A percentile compares a stretch with the other conserved stretches of the same genome.
phyloP scores from a whole-genome alignment of 2,113 vertebrate genomes.

The Pampusana beccarii region DNA sequence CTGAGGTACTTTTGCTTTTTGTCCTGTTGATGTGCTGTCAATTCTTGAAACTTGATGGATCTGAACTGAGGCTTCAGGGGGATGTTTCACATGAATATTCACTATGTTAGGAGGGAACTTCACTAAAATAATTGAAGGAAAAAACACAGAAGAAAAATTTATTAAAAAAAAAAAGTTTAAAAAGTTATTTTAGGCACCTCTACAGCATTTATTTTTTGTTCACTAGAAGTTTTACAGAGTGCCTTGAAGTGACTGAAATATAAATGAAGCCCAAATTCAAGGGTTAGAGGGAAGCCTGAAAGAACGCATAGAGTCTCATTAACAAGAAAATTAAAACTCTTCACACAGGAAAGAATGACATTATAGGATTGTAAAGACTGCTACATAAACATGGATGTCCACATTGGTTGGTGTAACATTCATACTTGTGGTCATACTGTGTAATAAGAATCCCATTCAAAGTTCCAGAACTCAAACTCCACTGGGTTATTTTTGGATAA shows the following conservation, averaged over 20 bases:
- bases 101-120: slow-evolving; percentile 90
- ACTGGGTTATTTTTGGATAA: slow-evolving; percentile 54
- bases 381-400: slow-evolving; percentile 27
- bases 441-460: slow-evolving; percentile 34
- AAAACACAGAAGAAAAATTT: slow-evolving; percentile 7
- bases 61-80: slow-evolving; percentile 95
- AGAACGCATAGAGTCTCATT: neutral
- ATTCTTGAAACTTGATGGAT: slow-evolving; percentile 97
- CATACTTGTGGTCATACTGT: slow-evolving; percentile 44
- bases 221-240: neutral
- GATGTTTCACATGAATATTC: slow-evolving; percentile 98
- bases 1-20: slow-evolving; percentile 82
- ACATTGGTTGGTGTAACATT: slow-evolving; percentile 3
- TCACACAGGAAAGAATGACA: neutral
- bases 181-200: neutral
- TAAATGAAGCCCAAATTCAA: neutral
- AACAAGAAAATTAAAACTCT: neutral
- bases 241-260: neutral
- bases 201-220: neutral
- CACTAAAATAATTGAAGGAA: slow-evolving; percentile 75
- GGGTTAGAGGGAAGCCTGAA: neutral
- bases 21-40: slow-evolving; percentile 81
- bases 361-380: slow-evolving; percentile 15
- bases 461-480: slow-evolving; percentile 48
- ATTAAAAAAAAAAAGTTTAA: neutral